These are phyloP conservation scores for Agriopis aurantiaria DNA, from an alignment of 2,888 invertebrate genomes.

Conservation along the genomic window DNA sequence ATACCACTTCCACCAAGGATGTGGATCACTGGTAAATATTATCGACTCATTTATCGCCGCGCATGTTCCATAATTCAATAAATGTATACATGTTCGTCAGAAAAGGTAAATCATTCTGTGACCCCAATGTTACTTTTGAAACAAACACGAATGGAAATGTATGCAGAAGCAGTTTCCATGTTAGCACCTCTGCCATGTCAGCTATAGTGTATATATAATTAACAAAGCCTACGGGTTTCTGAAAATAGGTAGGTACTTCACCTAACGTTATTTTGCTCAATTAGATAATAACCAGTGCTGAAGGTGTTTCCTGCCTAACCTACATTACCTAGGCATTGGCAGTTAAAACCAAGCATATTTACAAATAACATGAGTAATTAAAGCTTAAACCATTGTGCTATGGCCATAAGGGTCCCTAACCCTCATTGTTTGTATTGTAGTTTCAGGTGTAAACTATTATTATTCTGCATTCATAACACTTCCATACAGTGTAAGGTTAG, in stretches of 20 bases:
- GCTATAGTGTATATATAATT: neutral
- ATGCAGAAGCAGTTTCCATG: neutral
- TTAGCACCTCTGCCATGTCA: conserved; percentile 3
- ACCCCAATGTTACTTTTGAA: conserved; percentile 14
- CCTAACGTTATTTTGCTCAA: neutral
- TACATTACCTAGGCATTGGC: neutral
- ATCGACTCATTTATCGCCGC: conserved; percentile 9
- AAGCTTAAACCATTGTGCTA: neutral
- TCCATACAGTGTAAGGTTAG: neutral
- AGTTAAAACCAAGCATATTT: conserved; percentile 4
- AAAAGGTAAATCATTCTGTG: neutral
- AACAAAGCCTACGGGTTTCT: neutral
- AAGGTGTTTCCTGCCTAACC: neutral
- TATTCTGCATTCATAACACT: too few relatives aligned
- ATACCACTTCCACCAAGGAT: conserved; percentile 83
- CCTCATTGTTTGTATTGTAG: conserved; percentile 2
- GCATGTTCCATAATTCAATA: conserved; percentile 1
- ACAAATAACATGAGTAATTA: neutral
- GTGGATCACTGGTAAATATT: conserved; percentile 78
- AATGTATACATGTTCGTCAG: neutral
- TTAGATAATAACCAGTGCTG: neutral
- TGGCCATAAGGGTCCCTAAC: neutral
- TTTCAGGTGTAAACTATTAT: neutral
- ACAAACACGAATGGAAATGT: neutral
- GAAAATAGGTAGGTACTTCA: neutral